These are phyloP conservation scores for Callyntrura sp. DNA, from an alignment of 2,888 invertebrate genomes.

Conservation along the genomic window DNA sequence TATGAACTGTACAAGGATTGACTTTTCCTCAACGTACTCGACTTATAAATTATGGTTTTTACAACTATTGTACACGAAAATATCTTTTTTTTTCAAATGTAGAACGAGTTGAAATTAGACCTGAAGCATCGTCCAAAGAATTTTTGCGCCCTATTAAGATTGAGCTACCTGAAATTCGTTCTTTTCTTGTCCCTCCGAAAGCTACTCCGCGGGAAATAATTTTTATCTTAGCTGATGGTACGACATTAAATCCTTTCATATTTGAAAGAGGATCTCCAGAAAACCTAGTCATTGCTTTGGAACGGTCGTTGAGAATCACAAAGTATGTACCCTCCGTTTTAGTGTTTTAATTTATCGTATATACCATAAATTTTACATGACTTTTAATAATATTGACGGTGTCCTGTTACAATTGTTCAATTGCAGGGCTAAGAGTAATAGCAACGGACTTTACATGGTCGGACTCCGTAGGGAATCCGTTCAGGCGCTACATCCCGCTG, in stretches of 20 bases:
- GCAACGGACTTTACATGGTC: slow-evolving; percentile 90
- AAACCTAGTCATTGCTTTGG: slow-evolving; percentile 88
- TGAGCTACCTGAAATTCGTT: slow-evolving; percentile 83
- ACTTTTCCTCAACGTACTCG: too few relatives aligned
- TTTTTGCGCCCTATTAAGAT: slow-evolving; percentile 81
- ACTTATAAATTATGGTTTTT: too few relatives aligned
- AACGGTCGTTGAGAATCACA: slow-evolving; percentile 87
- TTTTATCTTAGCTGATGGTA: slow-evolving; percentile 90
- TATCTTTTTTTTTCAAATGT: slow-evolving; percentile 41
- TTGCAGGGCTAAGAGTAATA: slow-evolving; percentile 86
- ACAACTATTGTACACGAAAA: too few relatives aligned
- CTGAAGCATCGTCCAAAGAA: slow-evolving; percentile 83
- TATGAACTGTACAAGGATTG: too few relatives aligned
- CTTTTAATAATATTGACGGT: not conserved
- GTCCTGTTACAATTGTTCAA: not conserved
- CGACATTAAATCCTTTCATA: slow-evolving; percentile 92
- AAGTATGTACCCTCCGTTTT: slow-evolving; percentile 86
- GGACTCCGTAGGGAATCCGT: slow-evolving; percentile 85
- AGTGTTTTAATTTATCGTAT: not conserved
- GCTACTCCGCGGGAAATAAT: slow-evolving; percentile 85
- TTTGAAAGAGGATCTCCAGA: slow-evolving; percentile 96
- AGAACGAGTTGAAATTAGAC: slow-evolving; percentile 85
- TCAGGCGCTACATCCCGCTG: slow-evolving; percentile 35
- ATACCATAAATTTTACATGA: not conserved
- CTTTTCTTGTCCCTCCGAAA: slow-evolving; percentile 80